These are phyloP conservation scores for Ctenicera cuprea DNA, from an alignment of 2,888 invertebrate species.

Conservation along the genomic window DNA sequence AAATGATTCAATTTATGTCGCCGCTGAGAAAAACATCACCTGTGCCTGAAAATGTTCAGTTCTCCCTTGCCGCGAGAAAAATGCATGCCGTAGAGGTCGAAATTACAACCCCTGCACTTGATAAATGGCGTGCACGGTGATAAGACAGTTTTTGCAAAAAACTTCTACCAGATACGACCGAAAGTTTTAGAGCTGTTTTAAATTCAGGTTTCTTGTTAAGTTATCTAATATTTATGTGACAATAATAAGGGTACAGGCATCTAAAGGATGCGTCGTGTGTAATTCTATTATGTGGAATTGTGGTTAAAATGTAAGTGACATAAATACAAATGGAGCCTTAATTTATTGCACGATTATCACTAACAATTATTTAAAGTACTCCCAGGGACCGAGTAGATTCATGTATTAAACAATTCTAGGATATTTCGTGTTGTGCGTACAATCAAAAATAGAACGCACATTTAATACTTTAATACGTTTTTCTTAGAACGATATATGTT, in stretches of 20 bases:
- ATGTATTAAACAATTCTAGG: too few species aligned
- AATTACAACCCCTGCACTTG: constrained; percentile 47
- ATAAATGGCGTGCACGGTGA: constrained; percentile 51
- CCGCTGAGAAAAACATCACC: constrained; percentile 61
- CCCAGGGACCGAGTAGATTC: too few species aligned
- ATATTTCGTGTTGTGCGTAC: too few species aligned
- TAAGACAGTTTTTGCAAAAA: constrained; percentile 44
- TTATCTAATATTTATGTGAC: background rate
- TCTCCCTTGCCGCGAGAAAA: constrained; percentile 35
- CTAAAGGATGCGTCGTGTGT: too few species aligned
- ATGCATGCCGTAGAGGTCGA: constrained; percentile 39
- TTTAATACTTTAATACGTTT: constrained; percentile 34
- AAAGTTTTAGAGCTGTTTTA: constrained; percentile 1
- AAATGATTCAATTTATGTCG: constrained; percentile 60
- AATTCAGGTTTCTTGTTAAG: constrained; percentile 8
- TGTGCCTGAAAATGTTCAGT: constrained; percentile 48
- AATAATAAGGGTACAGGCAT: background rate
- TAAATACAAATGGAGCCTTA: too few species aligned
- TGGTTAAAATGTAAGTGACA: too few species aligned
- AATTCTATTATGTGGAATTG: too few species aligned
- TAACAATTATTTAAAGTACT: too few species aligned
- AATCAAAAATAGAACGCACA: background rate
- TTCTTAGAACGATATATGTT: background rate
- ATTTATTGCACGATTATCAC: too few species aligned
- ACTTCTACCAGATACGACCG: constrained; percentile 1